These are phyloP conservation scores for Sander lucioperca DNA, from an alignment of 2,113 vertebrate genomes.

Conservation along the genomic window DNA sequence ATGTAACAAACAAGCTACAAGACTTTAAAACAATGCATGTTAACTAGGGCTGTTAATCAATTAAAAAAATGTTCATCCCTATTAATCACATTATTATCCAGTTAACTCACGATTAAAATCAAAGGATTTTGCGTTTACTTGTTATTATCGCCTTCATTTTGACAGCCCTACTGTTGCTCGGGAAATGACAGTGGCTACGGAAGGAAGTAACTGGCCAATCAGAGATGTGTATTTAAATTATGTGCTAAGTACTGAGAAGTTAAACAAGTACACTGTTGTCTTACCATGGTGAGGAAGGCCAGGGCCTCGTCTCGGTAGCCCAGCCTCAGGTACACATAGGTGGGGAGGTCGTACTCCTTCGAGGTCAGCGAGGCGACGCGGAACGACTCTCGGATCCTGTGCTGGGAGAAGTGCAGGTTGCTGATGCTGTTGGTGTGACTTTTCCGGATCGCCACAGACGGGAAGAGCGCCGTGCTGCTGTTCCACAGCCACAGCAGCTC, in stretches of 20 bases:
- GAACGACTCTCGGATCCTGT: slow-evolving; percentile 84
- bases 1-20: too few relatives aligned
- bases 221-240: not conserved
- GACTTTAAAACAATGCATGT: too few relatives aligned
- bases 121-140: too few relatives aligned
- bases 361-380: slow-evolving; percentile 83
- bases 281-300: slow-evolving; percentile 86
- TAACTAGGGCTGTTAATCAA: too few relatives aligned
- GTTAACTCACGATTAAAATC: too few relatives aligned
- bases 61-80: too few relatives aligned
- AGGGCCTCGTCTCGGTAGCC: slow-evolving; percentile 86
- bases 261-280: not conserved
- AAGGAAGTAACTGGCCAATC: too few relatives aligned
- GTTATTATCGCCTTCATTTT: too few relatives aligned
- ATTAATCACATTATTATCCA: too few relatives aligned
- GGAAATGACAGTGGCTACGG: too few relatives aligned
- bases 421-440: slow-evolving; percentile 76
- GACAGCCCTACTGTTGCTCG: too few relatives aligned
- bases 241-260: not conserved
- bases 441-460: slow-evolving; percentile 84
- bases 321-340: slow-evolving; percentile 86
- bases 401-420: slow-evolving; percentile 84
- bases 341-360: slow-evolving; percentile 80
- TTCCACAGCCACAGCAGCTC: slow-evolving; percentile 89
- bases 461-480: slow-evolving; percentile 86